Evolutionary conservation across 2,888 invertebrate genomes (phyloP).

Genomic region (Xylota segnis): DNA sequence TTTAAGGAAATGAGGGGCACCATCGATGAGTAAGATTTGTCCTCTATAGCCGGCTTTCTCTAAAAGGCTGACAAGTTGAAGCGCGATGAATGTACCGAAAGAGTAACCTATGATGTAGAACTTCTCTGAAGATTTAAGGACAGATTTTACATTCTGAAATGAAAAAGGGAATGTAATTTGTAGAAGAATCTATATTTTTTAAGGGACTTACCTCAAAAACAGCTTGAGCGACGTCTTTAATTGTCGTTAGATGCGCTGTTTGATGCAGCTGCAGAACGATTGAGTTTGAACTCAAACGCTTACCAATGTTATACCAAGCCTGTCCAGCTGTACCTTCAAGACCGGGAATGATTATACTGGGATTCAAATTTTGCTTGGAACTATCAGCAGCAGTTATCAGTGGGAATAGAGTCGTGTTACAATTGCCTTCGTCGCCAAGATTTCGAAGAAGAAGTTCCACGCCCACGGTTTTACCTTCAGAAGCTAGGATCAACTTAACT

Average conservation of each 20-base stretch:
- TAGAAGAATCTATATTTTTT: background rate
- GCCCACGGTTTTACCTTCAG: slow-evolving; percentile 83
- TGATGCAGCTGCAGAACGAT: slow-evolving; percentile 81
- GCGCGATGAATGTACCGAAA: slow-evolving; percentile 91
- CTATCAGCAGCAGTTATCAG: slow-evolving; percentile 84
- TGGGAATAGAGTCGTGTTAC: slow-evolving; percentile 86
- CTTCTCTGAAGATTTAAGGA: slow-evolving; percentile 86
- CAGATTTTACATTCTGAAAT: slow-evolving; percentile 86
- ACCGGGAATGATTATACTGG: slow-evolving; percentile 87
- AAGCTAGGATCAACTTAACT: slow-evolving; percentile 81
- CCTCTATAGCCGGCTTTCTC: slow-evolving; percentile 89
- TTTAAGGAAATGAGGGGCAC: slow-evolving; percentile 90
- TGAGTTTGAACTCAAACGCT: slow-evolving; percentile 79
- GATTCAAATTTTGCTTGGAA: slow-evolving; percentile 78
- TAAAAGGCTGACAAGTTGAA: slow-evolving; percentile 90
- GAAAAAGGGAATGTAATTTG: background rate
- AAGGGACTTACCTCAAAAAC: slow-evolving; percentile 79
- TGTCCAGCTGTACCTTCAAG: slow-evolving; percentile 87
- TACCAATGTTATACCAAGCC: slow-evolving; percentile 82
- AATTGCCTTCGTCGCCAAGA: slow-evolving; percentile 87
- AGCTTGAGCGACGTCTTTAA: slow-evolving; percentile 80
- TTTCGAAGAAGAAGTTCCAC: slow-evolving; percentile 87
- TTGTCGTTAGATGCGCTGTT: slow-evolving; percentile 79
- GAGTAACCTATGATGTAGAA: slow-evolving; percentile 95
- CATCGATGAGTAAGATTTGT: slow-evolving; percentile 91